A percentile compares a stretch with the other conserved stretches of the same genome.
phyloP scores from a whole-genome alignment of 2,888 invertebrate species.

The Agrypnus murinus region DNA sequence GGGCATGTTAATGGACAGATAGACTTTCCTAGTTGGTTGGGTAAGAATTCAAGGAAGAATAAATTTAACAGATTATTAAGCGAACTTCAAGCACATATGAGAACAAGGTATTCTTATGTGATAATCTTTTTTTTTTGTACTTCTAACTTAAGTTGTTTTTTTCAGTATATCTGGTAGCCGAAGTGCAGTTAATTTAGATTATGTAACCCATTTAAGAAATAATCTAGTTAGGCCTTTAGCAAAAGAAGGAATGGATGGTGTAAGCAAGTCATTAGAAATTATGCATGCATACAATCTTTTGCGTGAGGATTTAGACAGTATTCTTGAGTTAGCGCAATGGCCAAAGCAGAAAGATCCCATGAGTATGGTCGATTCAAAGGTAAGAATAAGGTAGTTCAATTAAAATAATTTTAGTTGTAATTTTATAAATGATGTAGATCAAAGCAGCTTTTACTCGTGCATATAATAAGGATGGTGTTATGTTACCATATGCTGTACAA shows the following conservation, averaged over 20 bases:
- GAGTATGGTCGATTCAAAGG: conserved; percentile 83
- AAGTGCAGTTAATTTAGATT: conserved; percentile 90
- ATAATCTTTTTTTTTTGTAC: not conserved
- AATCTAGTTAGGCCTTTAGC: conserved; percentile 85
- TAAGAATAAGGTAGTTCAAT: conserved; percentile 11
- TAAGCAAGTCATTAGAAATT: conserved; percentile 80
- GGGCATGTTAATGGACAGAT: conserved; percentile 87
- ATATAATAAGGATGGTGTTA: conserved; percentile 89
- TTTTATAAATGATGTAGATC: conserved; percentile 74
- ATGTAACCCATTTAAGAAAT: conserved; percentile 85
- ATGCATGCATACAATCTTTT: conserved; percentile 90
- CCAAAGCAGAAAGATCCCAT: conserved; percentile 85
- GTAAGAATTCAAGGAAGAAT: conserved; percentile 90
- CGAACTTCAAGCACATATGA: conserved; percentile 90
- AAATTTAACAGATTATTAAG: conserved; percentile 89
- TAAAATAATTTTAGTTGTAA: conserved; percentile 4
- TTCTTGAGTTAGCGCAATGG: conserved; percentile 92
- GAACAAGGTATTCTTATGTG: conserved; percentile 77
- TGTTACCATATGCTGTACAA: conserved; percentile 85
- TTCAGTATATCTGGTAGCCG: conserved; percentile 86
- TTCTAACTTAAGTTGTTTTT: conserved; percentile 43
- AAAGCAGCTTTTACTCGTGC: conserved; percentile 95
- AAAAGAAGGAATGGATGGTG: conserved; percentile 81
- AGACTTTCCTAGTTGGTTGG: conserved; percentile 96
- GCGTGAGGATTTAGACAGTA: conserved; percentile 92